These are phyloP conservation scores for Wiebesia pumilae DNA, from an alignment of 1,140 invertebrate genomes.

Conservation along the genomic window DNA sequence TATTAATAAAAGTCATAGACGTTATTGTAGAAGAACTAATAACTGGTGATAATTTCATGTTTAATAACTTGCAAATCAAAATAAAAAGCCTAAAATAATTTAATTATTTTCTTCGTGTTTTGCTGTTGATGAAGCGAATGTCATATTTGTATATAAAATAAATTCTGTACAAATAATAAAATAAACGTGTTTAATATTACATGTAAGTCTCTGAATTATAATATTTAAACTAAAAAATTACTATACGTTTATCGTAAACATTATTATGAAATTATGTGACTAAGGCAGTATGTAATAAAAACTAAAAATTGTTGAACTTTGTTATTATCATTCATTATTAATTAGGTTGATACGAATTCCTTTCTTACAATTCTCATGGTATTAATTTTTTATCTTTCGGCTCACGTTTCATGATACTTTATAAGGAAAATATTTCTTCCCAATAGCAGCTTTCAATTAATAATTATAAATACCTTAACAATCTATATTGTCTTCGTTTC, in stretches of 20 bases:
- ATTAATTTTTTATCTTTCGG: not conserved
- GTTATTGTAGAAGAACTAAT: not conserved
- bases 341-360: not conserved
- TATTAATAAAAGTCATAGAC: not conserved
- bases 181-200: slow-evolving; percentile 28
- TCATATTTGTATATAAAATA: slow-evolving; percentile 45
- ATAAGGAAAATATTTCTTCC: too few relatives aligned
- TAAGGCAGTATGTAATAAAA: not conserved
- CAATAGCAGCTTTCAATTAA: not conserved
- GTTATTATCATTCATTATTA: not conserved
- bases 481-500: not conserved
- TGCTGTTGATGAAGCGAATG: slow-evolving; percentile 22
- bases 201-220: slow-evolving; percentile 27
- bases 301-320: slow-evolving; percentile 26
- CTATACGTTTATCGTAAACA: not conserved
- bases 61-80: slow-evolving; percentile 14
- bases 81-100: slow-evolving; percentile 35
- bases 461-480: not conserved
- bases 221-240: slow-evolving; percentile 13
- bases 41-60: slow-evolving; percentile 12
- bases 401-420: not conserved
- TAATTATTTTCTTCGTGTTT: slow-evolving; percentile 44
- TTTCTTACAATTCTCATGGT: not conserved
- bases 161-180: slow-evolving; percentile 34
- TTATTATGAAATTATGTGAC: not conserved